Evolutionary conservation across 2,888 invertebrate species (phyloP).

Genomic region (Drosophila prolongata): DNA sequence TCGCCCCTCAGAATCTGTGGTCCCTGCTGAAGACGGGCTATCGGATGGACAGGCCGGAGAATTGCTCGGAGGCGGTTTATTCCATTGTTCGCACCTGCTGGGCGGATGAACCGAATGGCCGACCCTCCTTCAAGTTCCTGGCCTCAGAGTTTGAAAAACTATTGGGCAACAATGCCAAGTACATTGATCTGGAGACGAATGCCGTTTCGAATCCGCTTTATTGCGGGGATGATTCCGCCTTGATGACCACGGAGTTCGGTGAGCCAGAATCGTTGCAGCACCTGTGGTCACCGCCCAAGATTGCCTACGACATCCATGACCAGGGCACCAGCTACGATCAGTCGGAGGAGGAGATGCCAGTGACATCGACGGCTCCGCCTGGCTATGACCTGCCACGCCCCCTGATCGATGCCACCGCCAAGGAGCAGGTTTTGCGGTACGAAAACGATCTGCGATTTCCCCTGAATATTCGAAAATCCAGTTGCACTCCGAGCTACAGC

Average conservation of each 20-base stretch:
- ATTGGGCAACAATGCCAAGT: constrained; percentile 89
- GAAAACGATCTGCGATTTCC: constrained; percentile 84
- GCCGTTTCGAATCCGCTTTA: constrained; percentile 89
- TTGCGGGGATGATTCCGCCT: constrained; percentile 83
- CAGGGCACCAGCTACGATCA: constrained; percentile 74
- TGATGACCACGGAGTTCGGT: constrained; percentile 70
- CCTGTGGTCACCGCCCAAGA: constrained; percentile 83
- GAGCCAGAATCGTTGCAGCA: constrained; percentile 81
- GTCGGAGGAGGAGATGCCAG: constrained; percentile 65
- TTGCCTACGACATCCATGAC: constrained; percentile 80
- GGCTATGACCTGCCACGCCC: constrained; percentile 84
- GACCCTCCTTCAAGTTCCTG: constrained; percentile 87
- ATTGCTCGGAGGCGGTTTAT: constrained; percentile 87
- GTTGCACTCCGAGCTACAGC: constrained; percentile 63
- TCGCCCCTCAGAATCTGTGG: constrained; percentile 92
- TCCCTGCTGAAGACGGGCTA: constrained; percentile 90
- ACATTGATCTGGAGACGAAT: constrained; percentile 89
- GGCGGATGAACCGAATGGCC: constrained; percentile 86
- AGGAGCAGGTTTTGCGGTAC: constrained; percentile 82
- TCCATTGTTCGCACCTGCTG: constrained; percentile 86
- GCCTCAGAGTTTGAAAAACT: constrained; percentile 88
- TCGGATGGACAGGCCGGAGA: constrained; percentile 91
- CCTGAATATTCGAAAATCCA: constrained; percentile 80
- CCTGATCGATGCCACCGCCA: constrained; percentile 79
- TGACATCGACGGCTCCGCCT: constrained; percentile 62